Percentiles rank a stretch among this genome's conserved stretches.
Conservation (phyloP, 2,888 invertebrate genomes). For the Coenonympha glycerion region DNA sequence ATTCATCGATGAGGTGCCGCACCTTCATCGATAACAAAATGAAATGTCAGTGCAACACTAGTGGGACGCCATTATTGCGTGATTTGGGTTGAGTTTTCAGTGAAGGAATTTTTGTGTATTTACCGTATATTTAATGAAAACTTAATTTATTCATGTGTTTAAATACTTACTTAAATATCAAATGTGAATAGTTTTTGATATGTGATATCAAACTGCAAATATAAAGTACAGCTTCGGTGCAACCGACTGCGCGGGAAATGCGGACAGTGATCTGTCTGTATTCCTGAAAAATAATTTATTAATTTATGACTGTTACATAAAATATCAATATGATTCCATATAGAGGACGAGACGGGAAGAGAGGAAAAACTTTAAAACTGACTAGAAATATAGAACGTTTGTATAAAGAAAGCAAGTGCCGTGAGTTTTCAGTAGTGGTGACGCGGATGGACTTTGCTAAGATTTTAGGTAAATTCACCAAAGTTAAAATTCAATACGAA, state of each 20-base stretch:
- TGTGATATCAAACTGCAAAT: conserved; percentile 29
- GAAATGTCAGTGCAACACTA: conserved; percentile 42
- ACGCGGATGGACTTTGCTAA: conserved; percentile 71
- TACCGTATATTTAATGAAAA: conserved; percentile 25
- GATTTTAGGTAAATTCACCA: conserved; percentile 69
- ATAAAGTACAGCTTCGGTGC: conserved; percentile 31
- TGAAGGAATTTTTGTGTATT: conserved; percentile 38
- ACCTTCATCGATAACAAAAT: conserved; percentile 8
- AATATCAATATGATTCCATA: conserved; percentile 52
- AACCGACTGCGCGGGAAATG: conserved; percentile 72
- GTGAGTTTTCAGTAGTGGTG: conserved; percentile 63
- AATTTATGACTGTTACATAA: conserved; percentile 16
- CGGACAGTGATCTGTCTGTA: conserved; percentile 53
- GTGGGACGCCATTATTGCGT: conserved; percentile 61
- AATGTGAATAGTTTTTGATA: conserved; percentile 27
- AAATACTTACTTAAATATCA: conserved; percentile 17
- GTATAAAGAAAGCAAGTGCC: conserved; percentile 65
- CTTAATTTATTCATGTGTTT: conserved; percentile 1
- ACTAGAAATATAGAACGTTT: conserved; percentile 57
- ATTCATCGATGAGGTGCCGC: background rate
- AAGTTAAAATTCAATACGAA: conserved; percentile 70
- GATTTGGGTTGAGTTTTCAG: conserved; percentile 38
- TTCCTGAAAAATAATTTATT: conserved; percentile 34
- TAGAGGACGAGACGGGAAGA: conserved; percentile 50
- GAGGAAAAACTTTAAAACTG: conserved; percentile 45